Evolutionary conservation across 2,113 vertebrate species (phyloP).

Genomic region (Cranoglanis bouderius): DNA sequence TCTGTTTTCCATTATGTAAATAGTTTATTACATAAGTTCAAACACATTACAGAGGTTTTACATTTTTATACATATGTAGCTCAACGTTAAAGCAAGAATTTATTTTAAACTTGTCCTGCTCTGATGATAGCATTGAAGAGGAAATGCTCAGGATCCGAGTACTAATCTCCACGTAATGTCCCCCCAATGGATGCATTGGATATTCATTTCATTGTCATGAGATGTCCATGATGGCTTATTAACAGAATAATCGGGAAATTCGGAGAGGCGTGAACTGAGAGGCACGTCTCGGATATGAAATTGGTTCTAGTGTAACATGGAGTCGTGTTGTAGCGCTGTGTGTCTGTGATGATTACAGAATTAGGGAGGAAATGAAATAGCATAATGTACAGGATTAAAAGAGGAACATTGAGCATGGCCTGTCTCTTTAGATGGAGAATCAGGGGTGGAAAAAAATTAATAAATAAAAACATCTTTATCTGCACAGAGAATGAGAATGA

Average conservation of each 20-base stretch:
- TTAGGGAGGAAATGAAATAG: slow-evolving; percentile 67
- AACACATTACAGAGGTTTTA: background rate
- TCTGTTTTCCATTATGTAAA: slow-evolving; percentile 8
- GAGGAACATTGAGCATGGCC: slow-evolving; percentile 43
- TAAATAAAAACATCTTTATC: slow-evolving; percentile 48
- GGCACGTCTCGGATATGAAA: slow-evolving; percentile 51
- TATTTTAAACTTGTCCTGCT: background rate
- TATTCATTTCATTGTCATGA: slow-evolving; percentile 36
- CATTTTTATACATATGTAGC: background rate
- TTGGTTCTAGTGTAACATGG: slow-evolving; percentile 46
- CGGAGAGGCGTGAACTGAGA: slow-evolving; percentile 25
- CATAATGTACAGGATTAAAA: slow-evolving; percentile 63
- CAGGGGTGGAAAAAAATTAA: slow-evolving; percentile 38
- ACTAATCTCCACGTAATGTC: slow-evolving; percentile 36
- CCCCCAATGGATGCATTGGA: slow-evolving; percentile 16
- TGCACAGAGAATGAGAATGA: slow-evolving; percentile 40
- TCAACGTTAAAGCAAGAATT: background rate
- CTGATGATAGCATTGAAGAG: background rate
- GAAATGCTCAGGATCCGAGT: slow-evolving; percentile 2
- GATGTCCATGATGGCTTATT: slow-evolving; percentile 45
- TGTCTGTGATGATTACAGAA: slow-evolving; percentile 60
- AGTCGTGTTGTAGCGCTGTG: slow-evolving; percentile 43
- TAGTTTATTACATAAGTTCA: background rate
- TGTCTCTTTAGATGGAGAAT: slow-evolving; percentile 50
- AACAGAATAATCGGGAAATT: slow-evolving; percentile 40